Evolutionary conservation across 1,140 invertebrate species (phyloP), one percentile per base, ranked within the genome.

Genomic region (Caenorhabditis elegans): DNA sequence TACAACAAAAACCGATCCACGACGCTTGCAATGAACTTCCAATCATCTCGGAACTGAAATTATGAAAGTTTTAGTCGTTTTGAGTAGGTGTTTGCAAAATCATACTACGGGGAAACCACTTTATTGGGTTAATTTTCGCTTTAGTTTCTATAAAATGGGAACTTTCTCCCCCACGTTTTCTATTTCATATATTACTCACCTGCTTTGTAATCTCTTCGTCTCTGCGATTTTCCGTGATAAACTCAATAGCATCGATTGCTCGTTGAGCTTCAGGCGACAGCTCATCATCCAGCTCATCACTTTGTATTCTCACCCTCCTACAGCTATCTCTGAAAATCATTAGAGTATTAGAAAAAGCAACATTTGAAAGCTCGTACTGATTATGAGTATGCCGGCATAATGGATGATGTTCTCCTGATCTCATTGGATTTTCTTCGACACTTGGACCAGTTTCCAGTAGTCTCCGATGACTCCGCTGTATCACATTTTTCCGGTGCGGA

Each of bases 211-310:
- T 79, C 31, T 78, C 82, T 43, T 83, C 76, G 46, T 83, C 82
- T 79, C 76, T 46, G 31, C 53, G 53, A 46, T 65, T 70, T n/a
- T 83, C 77, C 6, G 82, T 83, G 11, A 83, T 83, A 43, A 79
- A 83, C 22, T 83, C 65, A 65, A 83, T 83, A 15, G 82, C 65
- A 75, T 83, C 82, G 10, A 83, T 55, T 47, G 82, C 82, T 70
- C 82, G 48, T 46, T 83, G 82, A 48, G 76, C 77, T 48, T 83
- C 77, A 8, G 82, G 53, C 24, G 47, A 43, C 75, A 83, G 34
- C 24, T 82, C 80, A 26, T 80, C 55, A 51, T 81, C 48, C 17
- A 78, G 55, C 34, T 49, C 34, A 34, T 43, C 34, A 51, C 48
- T 49, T 34, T 53, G 47, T 36, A 78, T 53, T 53, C 77, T 10